Evolutionary conservation across 2,888 invertebrate genomes (phyloP).

Genomic region (Nephrotoma guestfalica): DNA sequence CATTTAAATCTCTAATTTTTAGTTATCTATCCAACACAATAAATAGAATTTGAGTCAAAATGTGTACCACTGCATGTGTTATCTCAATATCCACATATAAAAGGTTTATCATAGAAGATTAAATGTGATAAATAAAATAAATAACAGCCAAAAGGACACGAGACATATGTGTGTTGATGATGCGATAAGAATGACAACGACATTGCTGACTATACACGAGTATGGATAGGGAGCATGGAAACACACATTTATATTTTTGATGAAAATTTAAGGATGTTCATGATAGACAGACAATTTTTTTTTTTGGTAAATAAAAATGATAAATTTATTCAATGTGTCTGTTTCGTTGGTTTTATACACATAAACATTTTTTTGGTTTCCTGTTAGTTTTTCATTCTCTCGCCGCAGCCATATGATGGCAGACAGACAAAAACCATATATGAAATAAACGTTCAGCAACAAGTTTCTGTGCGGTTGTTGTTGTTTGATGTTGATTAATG

Average conservation of each 20-base stretch:
- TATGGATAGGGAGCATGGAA: neutral
- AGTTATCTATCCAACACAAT: neutral
- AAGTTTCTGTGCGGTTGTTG: neutral
- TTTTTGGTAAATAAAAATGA: neutral
- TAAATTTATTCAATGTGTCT: neutral
- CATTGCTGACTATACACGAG: neutral
- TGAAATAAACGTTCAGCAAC: neutral
- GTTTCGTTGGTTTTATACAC: neutral
- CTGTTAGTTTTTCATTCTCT: neutral
- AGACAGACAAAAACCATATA: neutral
- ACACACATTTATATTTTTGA: neutral
- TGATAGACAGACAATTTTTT: neutral
- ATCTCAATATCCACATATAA: neutral
- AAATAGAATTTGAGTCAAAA: neutral
- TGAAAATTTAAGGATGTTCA: neutral
- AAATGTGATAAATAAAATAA: neutral
- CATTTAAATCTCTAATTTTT: neutral
- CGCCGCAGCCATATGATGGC: neutral
- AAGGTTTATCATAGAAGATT: neutral
- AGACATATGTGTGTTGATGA: neutral
- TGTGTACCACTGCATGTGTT: neutral
- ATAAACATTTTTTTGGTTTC: neutral
- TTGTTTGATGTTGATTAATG: neutral
- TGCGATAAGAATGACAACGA: neutral
- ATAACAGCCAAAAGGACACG: neutral